Base-by-base conservation (phyloP, 2,113 vertebrate species). In the Illadopsis cleaveri region DNA sequence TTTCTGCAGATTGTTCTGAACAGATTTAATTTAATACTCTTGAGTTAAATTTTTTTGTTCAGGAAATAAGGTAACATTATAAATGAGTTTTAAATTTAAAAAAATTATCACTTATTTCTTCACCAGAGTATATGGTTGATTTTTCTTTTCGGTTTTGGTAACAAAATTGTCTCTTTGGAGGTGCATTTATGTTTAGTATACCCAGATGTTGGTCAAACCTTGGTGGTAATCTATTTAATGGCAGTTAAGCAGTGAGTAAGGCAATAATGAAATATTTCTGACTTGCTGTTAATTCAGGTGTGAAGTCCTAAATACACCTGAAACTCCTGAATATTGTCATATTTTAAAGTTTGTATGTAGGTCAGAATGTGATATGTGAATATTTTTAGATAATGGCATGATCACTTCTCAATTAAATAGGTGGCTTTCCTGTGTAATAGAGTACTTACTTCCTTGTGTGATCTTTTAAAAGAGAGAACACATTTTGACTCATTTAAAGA, bases 341-440 rank as follows among this genome's bases (percentile, higher is more conserved):
- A 57, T 86, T 80, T 93, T 77, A 81, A 47, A 12, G 10, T 62
- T 83, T 70, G 9, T 70, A 37, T 90, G 31, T 93, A 70, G 82
- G 88, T 80, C 86, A 86, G 68, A 83, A 83, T 4, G 8, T 70
- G 70, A 54, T 3, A 7, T 2, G 4, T 71, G 65, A 65, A 17
- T 93, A 73, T 90, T 92, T 95, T 94, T 89, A 86, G 90, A 21
- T 50, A 53, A 18, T 93, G 61, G 77, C 62, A 66, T 33, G 47
- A 44, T 54, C 68, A 42, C 22, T 66, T 82, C 50, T 80, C 65
- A 66, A 22, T 92, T 71, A 61, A 42, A 54, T 66, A 33, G 18
- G 14, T 72, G 33, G 27, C 23, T 80, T 57, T 89, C 45, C 27
- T 54, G 15, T 75, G 3, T 66, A 58, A 58, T 0, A 1, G 48